phyloP scores from a whole-genome alignment of 2,888 invertebrate genomes.

The Tenthredo livida region DNA sequence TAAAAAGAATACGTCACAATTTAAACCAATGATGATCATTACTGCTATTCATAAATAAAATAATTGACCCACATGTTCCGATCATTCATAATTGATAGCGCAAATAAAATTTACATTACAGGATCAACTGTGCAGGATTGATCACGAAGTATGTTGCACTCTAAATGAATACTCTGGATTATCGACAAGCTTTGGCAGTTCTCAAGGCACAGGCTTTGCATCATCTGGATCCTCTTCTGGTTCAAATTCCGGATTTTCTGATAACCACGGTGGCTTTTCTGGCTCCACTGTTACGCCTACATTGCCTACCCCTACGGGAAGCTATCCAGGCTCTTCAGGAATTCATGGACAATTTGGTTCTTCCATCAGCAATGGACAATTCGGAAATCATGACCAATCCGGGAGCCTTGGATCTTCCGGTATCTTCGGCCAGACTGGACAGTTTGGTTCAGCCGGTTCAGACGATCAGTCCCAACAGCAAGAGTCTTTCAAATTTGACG shows the following conservation, averaged over 20 bases:
- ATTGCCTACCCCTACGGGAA: background rate
- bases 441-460: slow-evolving; percentile 38
- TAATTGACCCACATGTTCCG: background rate
- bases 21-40: slow-evolving; percentile 33
- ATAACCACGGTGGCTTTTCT: background rate
- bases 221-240: slow-evolving; percentile 3
- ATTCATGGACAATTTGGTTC: background rate
- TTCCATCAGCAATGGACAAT: background rate
- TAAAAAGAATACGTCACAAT: background rate
- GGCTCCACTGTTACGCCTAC: background rate
- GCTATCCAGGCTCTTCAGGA: background rate
- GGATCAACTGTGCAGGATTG: slow-evolving; percentile 66
- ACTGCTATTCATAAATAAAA: background rate
- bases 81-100: background rate
- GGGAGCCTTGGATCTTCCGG: background rate
- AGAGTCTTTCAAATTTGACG: background rate
- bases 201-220: background rate
- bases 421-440: slow-evolving; percentile 49
- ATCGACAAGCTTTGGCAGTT: background rate
- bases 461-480: slow-evolving; percentile 24
- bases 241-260: background rate
- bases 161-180: slow-evolving; percentile 55
- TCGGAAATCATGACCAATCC: slow-evolving; percentile 1
- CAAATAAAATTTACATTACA: slow-evolving; percentile 58
- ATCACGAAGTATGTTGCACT: slow-evolving; percentile 68